phyloP scores from a whole-genome alignment of 2,797 vertebrate genomes.

The Catostomus latipinnis region DNA sequence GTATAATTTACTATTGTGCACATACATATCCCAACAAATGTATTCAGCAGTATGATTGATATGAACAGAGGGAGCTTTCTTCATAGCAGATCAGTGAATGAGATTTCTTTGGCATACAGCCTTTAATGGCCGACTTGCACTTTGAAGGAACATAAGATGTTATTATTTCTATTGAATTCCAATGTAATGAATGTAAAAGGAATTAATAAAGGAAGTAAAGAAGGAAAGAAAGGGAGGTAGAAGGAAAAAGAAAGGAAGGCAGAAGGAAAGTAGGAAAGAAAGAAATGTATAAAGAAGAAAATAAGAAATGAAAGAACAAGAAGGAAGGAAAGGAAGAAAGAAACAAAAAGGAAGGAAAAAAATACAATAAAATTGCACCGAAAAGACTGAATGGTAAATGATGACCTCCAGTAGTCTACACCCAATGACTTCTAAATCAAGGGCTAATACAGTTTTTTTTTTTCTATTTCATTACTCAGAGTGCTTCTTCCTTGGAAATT shows the following conservation, averaged over 20 bases:
- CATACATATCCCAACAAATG: constrained; percentile 47
- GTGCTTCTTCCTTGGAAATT: constrained; percentile 26
- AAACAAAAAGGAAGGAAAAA: background rate
- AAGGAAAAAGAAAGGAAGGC: no score
- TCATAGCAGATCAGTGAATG: constrained; percentile 29
- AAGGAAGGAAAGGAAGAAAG: background rate
- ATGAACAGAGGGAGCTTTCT: constrained; percentile 6
- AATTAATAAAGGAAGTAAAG: background rate
- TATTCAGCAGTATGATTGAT: constrained; percentile 4
- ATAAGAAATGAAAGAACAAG: background rate
- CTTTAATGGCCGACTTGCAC: constrained; percentile 16
- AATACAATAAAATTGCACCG: background rate
- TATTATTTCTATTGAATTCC: background rate
- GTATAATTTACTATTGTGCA: constrained; percentile 40
- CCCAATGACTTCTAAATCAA: constrained; percentile 6
- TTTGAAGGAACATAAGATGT: background rate
- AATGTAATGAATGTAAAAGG: constrained; percentile 1
- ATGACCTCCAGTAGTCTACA: background rate
- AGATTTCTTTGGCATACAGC: constrained; percentile 59
- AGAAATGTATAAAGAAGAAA: background rate
- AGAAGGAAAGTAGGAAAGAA: background rate
- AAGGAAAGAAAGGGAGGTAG: background rate
- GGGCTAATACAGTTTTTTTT: constrained; percentile 36
- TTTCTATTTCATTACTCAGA: constrained; percentile 28
- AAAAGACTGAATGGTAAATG: constrained; percentile 2